Base-by-base conservation (phyloP, 2,797 vertebrate genomes). In the Onychomys arenicola region DNA sequence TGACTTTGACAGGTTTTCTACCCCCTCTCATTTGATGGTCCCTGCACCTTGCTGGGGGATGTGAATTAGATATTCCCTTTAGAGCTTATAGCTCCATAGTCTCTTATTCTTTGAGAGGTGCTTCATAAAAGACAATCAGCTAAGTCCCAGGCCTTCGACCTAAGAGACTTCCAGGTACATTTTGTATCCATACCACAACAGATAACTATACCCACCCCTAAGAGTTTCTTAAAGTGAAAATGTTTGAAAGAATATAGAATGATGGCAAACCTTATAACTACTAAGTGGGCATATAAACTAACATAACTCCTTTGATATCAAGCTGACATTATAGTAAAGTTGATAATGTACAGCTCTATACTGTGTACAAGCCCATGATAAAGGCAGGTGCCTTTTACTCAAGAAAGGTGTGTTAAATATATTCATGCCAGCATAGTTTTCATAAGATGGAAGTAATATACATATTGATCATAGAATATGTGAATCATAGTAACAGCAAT, bases 201-300 rank as follows among this genome's bases (percentile, higher is more conserved):
- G 37, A 84, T 65, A 77, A 43, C 3, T 59, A 9, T 25, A 63
- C 0, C 10, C 17, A 27, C 1, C 4, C 9, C 21, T 76, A 75
- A 73, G 52, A 93, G 29, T 40, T 11, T 7, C 29, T 96, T 63
- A 81, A 67, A 83, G 34, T 95, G 12, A 34, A 93, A 91, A 34
- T 43, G 2, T 40, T 91, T 71, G 23, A 5, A 6, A 95, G 37
- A 89, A 89, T 2, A 12, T 5, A 55, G 16, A 59, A 2, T 67
- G 61, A 71, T 0, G 49, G 9, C 17, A 37, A 67, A 8, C 59
- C n/a, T 77, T 17, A 37, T 40, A 43, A 88, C 75, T 29, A 52
- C 9, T 23, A 2, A 19, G 13, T 40, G 17, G 10, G 46, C 43
- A 40, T 37, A 43, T 21, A 90, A 75, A 78, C 11, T 6, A 49